Base-by-base conservation (phyloP, 2,797 vertebrate genomes). In the Leucoraja ocellata region DNA sequence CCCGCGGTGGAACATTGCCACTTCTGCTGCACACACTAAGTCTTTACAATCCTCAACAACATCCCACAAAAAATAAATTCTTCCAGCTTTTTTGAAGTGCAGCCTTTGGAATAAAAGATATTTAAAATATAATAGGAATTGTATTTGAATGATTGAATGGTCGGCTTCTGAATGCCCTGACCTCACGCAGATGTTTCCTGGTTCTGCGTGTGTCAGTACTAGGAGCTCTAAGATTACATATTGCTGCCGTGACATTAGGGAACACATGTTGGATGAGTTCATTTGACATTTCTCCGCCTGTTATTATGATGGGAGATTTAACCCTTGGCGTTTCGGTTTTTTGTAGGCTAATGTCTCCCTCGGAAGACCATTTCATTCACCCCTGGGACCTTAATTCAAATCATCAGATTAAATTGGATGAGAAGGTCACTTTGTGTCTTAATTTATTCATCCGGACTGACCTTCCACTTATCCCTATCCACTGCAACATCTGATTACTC, bases 241-340 rank as follows among this genome's bases (percentile, higher is more conserved):
- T 88, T 88, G 68, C 84, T 65, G 28, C 28, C 21, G 61, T 65
- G 84, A 68, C 84, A 88, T 88, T 65, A 36, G 16, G 61, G 61
- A 88, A 68, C 84, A 65, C 65, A 88, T 65, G 63, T n/a, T 88
- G 65, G 84, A 88, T 68, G 84, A 88, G 84, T 88, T 88, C 84
- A 68, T 65, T 32, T 88, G 84, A 68, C 84, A 88, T 65, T 88
- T n/a, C 61, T 88, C 84, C 6, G 84, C 28, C 61, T 21, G 61
- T 65, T 68, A 88, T 68, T 88, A n/a, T 68, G 8, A 68, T 88
- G 61, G 81, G 54, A 25, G 81, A 10, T 25, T 68, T 88, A 32
- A 88, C 61, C n/a, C 84, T 88, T 65, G 32, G 61, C 61, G 84
- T 63, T 88, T 88, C 61, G 36, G 68, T 68, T 65, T 88, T 65